Evolutionary conservation across 1,140 invertebrate genomes (phyloP).

Genomic region (Nasonia vitripennis): DNA sequence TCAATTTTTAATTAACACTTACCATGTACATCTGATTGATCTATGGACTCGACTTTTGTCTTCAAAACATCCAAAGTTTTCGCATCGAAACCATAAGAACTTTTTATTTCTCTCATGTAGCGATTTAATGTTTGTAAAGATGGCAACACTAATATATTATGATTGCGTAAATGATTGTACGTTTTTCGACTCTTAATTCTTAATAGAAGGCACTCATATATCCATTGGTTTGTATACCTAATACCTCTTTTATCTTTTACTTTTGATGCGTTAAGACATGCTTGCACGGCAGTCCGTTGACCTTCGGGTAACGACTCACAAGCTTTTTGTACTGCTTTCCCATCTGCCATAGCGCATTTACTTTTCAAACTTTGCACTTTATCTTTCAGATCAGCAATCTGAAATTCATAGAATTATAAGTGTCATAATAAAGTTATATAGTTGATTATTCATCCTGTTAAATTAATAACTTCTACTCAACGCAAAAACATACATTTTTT

Average conservation of each 20-base stretch:
- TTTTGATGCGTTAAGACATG: conserved; percentile 30
- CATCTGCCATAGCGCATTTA: too few relatives aligned
- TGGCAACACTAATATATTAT: conserved; percentile 36
- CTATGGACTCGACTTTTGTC: background rate
- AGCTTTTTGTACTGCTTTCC: background rate
- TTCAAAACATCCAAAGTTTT: conserved; percentile 16
- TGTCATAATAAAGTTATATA: too few relatives aligned
- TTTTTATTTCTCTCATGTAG: conserved; percentile 26
- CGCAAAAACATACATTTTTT: too few relatives aligned
- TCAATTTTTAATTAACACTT: too few relatives aligned
- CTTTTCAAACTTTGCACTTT: too few relatives aligned
- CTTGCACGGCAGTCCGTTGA: conserved; percentile 12
- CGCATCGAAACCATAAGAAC: conserved; percentile 45
- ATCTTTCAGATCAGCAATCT: too few relatives aligned
- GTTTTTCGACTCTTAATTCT: conserved; percentile 47
- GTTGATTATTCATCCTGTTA: too few relatives aligned
- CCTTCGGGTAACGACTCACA: conserved; percentile 3
- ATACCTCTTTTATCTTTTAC: conserved; percentile 19
- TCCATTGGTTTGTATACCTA: conserved; percentile 40
- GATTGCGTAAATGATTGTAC: conserved; percentile 39
- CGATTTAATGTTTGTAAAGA: background rate
- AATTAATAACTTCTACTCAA: too few relatives aligned
- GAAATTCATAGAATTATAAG: too few relatives aligned
- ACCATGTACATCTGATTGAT: too few relatives aligned
- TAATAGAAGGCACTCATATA: conserved; percentile 47